These are phyloP conservation scores for Terrapene triunguis DNA, from an alignment of 2,113 vertebrate species.

Conservation along the genomic window DNA sequence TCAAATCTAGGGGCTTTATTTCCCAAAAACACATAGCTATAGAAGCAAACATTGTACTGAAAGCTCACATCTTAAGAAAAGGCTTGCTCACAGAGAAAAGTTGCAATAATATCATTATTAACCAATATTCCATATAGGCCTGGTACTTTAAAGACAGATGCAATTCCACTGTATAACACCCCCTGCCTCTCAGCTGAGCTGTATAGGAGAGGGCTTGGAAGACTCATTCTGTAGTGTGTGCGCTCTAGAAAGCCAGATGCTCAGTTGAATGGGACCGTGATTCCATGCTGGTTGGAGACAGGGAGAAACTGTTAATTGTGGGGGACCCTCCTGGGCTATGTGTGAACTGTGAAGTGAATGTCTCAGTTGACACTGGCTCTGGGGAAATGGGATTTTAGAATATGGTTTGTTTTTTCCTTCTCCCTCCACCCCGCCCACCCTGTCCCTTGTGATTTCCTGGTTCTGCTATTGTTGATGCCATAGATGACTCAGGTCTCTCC, in stretches of 20 bases:
- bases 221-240: background rate
- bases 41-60: background rate
- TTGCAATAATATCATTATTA: background rate
- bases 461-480: background rate
- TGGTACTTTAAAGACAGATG: background rate
- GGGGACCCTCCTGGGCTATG: background rate
- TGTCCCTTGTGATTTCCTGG: background rate
- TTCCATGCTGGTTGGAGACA: background rate
- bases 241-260: rapidly evolving
- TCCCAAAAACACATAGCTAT: background rate
- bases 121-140: background rate
- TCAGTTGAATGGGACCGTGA: background rate
- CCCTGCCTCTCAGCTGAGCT: background rate
- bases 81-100: background rate
- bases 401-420: background rate
- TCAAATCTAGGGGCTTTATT: background rate
- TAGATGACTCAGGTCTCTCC: background rate
- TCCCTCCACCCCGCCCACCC: rapidly evolving
- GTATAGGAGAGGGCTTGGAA: background rate
- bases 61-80: background rate
- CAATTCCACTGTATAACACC: background rate
- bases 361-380: background rate
- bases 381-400: background rate
- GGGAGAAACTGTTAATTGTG: background rate
- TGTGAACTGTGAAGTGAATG: background rate